Evolutionary conservation across 2,113 vertebrate genomes (phyloP), one percentile per base, ranked within the genome.

Genomic region (Cyanoramphus novaezelandiae): DNA sequence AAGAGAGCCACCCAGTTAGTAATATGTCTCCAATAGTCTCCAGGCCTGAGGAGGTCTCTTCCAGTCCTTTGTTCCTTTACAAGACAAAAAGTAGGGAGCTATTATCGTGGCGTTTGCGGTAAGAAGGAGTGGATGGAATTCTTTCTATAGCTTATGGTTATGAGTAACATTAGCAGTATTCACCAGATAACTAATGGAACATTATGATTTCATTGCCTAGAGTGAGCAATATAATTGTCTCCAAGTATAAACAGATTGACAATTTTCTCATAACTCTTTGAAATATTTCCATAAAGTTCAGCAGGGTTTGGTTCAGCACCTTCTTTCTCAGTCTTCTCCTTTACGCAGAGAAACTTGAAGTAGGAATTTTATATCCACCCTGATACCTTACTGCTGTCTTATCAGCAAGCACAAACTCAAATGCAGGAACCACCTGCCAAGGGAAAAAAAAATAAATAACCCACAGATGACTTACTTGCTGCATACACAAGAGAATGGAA

Each of bases 161-260:
- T 52, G 17, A 82, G 35, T 69, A n/a, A 84, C 63, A 10, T 71
- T 88, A 94, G 72, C 35, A 55, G 13, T 7, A 20, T 84, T 88
- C 87, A 79, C 90, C 88, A 57, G 72, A 52, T 31, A 47, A 47
- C 27, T 71, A 43, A 64, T 4, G 71, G n/a, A 93, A 90, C 2
- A 29, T 59, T 49, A 52, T 82, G 88, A 93, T 83, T 93, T 96
- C 92, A 89, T 60, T 53, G 46, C 44, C 74, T 68, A 57, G 3
- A 52, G 39, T 67, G 43, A 90, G 69, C 67, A 90, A n/a, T 20
- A 71, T 28, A 13, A 59, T 76, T 23, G 43, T 53, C 55, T 86
- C 77, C 62, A 49, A 88, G 67, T 13, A 41, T 27, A 67, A 92
- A 86, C 52, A 88, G 33, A 59, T 2, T 53, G 35, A 68, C 31